These are phyloP conservation scores for Pseudococcus jackbeardsleyi DNA, from an alignment of 2,888 invertebrate genomes.

Conservation along the genomic window DNA sequence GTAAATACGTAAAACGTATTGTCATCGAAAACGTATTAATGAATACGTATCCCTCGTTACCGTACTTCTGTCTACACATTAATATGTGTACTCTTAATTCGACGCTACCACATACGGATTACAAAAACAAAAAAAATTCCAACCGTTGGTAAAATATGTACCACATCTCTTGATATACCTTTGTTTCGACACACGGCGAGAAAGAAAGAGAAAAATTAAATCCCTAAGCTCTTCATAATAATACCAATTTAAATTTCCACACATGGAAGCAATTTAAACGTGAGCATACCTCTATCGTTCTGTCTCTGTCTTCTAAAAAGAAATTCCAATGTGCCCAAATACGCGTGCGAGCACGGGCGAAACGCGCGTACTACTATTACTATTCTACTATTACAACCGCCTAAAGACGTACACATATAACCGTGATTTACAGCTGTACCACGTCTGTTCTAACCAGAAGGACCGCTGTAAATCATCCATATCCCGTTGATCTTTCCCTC, in stretches of 20 bases:
- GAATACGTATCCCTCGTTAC: background rate
- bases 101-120: background rate
- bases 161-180: background rate
- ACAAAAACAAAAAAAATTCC: conserved; percentile 4
- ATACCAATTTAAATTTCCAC: conserved; percentile 27
- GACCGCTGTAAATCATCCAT: conserved; percentile 59
- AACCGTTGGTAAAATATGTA: background rate
- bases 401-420: conserved; percentile 53
- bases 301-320: conserved; percentile 25
- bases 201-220: conserved; percentile 22
- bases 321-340: conserved; percentile 35
- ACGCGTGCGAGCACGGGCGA: conserved; percentile 30
- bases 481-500: conserved; percentile 51
- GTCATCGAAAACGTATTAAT: background rate
- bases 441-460: conserved; percentile 58
- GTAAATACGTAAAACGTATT: background rate
- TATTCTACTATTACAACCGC: conserved; percentile 53
- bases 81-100: background rate
- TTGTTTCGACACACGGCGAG: background rate
- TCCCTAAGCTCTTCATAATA: conserved; percentile 8
- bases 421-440: conserved; percentile 61
- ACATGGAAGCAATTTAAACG: conserved; percentile 43
- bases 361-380: conserved; percentile 54
- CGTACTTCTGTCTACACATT: background rate
- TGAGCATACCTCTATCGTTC: conserved; percentile 5